Evolutionary conservation across 1,140 invertebrate species (phyloP).

Genomic region (Pogonognathellus flavescens): DNA sequence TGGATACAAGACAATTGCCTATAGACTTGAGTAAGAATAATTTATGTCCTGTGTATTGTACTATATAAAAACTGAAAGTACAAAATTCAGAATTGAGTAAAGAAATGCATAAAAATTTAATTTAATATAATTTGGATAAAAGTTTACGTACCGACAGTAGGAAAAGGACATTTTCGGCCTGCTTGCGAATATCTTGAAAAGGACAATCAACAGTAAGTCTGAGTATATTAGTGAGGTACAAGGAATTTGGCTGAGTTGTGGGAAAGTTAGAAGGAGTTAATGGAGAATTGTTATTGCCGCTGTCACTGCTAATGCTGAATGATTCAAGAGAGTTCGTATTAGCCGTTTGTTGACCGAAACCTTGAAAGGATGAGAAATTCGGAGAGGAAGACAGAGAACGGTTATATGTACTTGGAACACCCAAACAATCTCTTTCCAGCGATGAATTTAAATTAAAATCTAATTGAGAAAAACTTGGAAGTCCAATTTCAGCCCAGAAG

Average conservation of each 20-base stretch:
- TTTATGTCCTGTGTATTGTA: too few relatives aligned
- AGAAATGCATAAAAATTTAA: too few relatives aligned
- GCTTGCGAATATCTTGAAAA: conserved; percentile 74
- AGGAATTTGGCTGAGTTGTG: conserved; percentile 70
- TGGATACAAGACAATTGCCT: too few relatives aligned
- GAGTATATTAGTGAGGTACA: conserved; percentile 75
- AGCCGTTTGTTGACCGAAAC: not conserved
- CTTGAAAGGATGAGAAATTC: not conserved
- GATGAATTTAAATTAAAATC: conserved; percentile 46
- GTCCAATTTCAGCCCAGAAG: conserved; percentile 51
- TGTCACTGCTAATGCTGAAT: not conserved
- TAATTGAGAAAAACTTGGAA: conserved; percentile 49
- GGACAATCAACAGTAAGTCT: conserved; percentile 75
- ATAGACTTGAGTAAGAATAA: too few relatives aligned
- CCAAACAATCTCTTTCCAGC: not conserved
- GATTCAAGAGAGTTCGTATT: not conserved
- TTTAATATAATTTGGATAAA: not conserved
- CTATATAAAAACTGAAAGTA: too few relatives aligned
- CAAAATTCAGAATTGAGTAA: too few relatives aligned
- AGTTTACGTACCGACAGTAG: conserved; percentile 72
- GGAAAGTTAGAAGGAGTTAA: not conserved
- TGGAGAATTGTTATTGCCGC: conserved; percentile 10
- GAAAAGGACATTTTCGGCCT: conserved; percentile 74
- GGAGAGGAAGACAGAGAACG: not conserved
- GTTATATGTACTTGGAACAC: not conserved